A percentile compares a stretch with the other conserved stretches of the same genome.
Conservation (phyloP, 2,797 vertebrate species). For the Synaphobranchus kaupii region DNA sequence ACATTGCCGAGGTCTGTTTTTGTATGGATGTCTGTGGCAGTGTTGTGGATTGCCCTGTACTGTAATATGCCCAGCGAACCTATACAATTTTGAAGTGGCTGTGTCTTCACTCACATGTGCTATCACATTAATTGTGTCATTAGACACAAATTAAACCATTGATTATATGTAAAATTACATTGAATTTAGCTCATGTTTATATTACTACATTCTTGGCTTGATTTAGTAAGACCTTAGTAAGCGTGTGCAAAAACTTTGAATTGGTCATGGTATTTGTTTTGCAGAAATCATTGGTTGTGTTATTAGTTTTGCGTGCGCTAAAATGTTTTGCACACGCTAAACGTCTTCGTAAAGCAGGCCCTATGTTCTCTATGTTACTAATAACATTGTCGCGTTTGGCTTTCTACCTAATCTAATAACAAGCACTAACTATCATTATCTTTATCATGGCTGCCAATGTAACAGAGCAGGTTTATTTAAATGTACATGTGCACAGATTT, state of each 20-base stretch:
- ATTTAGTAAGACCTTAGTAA: too few species aligned
- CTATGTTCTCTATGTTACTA: background rate
- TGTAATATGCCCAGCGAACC: background rate
- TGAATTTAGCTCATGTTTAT: background rate
- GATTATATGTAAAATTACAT: background rate
- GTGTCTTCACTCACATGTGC: background rate
- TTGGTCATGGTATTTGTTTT: too few species aligned
- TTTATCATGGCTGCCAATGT: background rate
- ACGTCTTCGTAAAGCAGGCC: too few species aligned
- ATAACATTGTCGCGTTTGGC: background rate
- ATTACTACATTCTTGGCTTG: background rate
- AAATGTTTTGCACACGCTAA: too few species aligned
- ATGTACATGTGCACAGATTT: background rate
- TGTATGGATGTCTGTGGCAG: background rate
- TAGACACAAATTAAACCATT: background rate
- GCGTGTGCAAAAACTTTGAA: too few species aligned
- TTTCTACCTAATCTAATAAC: background rate
- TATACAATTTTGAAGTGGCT: background rate
- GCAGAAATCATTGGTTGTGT: too few species aligned
- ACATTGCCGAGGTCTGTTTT: conserved; percentile 37
- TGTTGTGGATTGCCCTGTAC: background rate
- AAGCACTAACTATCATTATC: background rate
- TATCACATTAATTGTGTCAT: background rate
- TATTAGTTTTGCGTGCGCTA: too few species aligned
- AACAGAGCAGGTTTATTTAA: background rate